These are phyloP conservation scores for Cervus canadensis DNA, from an alignment of 2,113 vertebrate species.

Conservation along the genomic window DNA sequence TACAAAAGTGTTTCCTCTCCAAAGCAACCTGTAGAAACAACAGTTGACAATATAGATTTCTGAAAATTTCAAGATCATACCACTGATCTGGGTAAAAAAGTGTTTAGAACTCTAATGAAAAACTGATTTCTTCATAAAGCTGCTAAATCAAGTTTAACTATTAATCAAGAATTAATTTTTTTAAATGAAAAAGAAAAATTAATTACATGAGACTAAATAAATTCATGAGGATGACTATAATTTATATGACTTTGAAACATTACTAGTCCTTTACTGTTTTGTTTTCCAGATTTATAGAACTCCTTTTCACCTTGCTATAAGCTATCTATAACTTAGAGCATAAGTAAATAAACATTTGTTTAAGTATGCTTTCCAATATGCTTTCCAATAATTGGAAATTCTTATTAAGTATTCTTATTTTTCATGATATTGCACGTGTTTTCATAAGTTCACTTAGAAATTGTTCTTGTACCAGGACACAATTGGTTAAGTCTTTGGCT, in stretches of 20 bases:
- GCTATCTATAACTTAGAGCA: background rate
- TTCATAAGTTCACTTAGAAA: background rate
- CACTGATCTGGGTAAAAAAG: background rate
- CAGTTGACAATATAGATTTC: background rate
- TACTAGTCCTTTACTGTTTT: background rate
- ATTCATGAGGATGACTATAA: background rate
- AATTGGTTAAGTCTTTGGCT: background rate
- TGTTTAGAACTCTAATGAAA: background rate
- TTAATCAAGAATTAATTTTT: background rate
- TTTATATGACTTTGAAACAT: background rate
- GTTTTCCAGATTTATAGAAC: background rate
- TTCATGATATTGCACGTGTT: background rate
- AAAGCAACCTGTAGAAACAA: background rate
- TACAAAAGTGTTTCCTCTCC: background rate
- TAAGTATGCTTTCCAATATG: background rate
- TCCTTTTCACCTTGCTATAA: background rate
- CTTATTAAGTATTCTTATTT: background rate
- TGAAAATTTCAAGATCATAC: background rate
- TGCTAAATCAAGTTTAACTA: background rate
- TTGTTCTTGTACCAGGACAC: background rate
- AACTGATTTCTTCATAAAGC: background rate
- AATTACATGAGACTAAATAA: background rate
- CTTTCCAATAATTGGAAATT: background rate
- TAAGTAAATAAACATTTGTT: background rate
- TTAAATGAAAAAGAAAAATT: background rate